phyloP scores from a whole-genome alignment of 2,888 invertebrate species.

The Dasysyrphus tricinctus region DNA sequence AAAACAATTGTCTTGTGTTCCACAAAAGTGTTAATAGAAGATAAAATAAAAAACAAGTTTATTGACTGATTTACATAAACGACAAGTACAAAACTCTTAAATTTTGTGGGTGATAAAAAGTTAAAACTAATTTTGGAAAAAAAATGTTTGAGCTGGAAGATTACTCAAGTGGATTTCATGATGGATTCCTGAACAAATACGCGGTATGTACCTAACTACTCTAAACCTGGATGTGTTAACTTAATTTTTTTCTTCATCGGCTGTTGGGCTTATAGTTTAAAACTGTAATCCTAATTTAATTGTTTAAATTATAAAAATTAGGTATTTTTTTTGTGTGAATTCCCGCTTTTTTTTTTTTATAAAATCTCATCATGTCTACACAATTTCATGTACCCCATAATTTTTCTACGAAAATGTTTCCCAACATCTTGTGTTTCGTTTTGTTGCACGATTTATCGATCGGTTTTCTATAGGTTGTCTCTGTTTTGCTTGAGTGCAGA shows the following conservation, averaged over 20 bases:
- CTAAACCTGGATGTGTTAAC: neutral
- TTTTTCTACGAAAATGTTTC: constrained; percentile 69
- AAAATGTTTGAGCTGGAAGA: constrained; percentile 89
- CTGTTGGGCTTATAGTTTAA: neutral
- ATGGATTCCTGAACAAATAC: constrained; percentile 87
- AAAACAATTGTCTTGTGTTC: constrained; percentile 60
- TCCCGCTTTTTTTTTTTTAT: constrained; percentile 73
- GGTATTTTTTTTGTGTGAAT: constrained; percentile 55
- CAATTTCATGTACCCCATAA: constrained; percentile 61
- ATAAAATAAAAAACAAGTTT: constrained; percentile 45
- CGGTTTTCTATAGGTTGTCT: constrained; percentile 60
- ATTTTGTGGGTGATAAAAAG: constrained; percentile 27
- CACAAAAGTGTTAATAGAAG: constrained; percentile 63
- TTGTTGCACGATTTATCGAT: constrained; percentile 72
- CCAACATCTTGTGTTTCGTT: constrained; percentile 73
- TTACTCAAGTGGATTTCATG: constrained; percentile 88
- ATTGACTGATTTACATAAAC: constrained; percentile 14
- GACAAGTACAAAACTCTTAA: constrained; percentile 12
- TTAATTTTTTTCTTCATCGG: neutral
- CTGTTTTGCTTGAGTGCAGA: constrained; percentile 44
- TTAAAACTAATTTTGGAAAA: constrained; percentile 46
- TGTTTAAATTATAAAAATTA: constrained; percentile 24
- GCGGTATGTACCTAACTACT: constrained; percentile 85
- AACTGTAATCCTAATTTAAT: neutral
- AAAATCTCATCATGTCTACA: constrained; percentile 47